phyloP scores from a whole-genome alignment of 2,888 invertebrate genomes.

The Cephus rjabovi region DNA sequence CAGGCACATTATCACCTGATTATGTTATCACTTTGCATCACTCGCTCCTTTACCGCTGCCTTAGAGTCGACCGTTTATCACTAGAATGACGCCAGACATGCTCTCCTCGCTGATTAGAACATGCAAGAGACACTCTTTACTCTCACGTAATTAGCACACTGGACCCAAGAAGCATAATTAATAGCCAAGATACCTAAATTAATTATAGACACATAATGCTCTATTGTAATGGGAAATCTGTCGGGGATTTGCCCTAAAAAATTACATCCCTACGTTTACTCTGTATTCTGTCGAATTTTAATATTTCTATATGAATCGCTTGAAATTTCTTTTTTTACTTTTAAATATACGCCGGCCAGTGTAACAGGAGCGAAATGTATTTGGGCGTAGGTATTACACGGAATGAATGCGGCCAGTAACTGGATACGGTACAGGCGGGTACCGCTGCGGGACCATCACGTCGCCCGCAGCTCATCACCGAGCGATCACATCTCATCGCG shows the following conservation, averaged over 20 bases:
- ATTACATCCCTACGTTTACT: neutral
- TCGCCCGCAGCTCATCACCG: slow-evolving; percentile 64
- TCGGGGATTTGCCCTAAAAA: neutral
- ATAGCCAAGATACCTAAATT: slow-evolving; percentile 13
- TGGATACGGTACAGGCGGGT: slow-evolving; percentile 50
- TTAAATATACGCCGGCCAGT: neutral
- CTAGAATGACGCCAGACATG: slow-evolving; percentile 7
- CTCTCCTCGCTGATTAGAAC: slow-evolving; percentile 6
- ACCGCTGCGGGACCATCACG: slow-evolving; percentile 64
- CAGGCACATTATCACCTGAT: slow-evolving; percentile 61
- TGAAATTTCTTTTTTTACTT: neutral
- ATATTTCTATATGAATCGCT: neutral
- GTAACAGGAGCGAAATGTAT: neutral
- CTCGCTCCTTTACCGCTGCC: slow-evolving; percentile 52
- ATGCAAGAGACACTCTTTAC: slow-evolving; percentile 12
- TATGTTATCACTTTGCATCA: slow-evolving; percentile 62
- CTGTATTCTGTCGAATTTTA: neutral
- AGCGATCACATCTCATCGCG: slow-evolving; percentile 66
- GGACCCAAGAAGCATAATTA: neutral
- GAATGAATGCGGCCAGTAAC: slow-evolving; percentile 54
- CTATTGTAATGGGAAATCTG: neutral
- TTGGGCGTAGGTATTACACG: slow-evolving; percentile 15
- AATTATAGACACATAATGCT: slow-evolving; percentile 7
- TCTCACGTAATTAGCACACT: neutral
- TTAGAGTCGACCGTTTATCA: slow-evolving; percentile 54